phyloP scores from a whole-genome alignment of 2,113 vertebrate genomes.

The Zosterops lateralis region DNA sequence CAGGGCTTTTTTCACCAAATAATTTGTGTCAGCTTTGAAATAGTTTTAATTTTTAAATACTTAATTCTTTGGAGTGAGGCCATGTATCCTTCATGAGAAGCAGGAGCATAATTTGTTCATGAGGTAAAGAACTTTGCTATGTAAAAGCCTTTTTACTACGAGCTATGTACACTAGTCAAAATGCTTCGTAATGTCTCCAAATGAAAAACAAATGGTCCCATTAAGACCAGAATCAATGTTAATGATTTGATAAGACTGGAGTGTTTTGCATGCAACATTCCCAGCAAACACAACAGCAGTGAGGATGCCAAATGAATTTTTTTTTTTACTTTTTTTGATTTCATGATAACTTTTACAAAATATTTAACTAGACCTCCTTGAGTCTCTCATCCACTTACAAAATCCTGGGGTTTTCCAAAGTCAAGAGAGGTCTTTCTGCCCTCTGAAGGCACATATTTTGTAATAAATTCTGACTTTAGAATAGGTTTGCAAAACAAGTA shows the following conservation, averaged over 20 bases:
- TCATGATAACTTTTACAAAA: neutral
- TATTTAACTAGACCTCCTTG: neutral
- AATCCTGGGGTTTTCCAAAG: conserved; percentile 13
- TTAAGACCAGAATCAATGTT: conserved; percentile 11
- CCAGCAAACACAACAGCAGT: neutral
- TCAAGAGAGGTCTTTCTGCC: neutral
- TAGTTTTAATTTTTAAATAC: conserved; percentile 24
- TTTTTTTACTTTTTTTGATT: neutral
- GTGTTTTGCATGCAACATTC: conserved; percentile 34
- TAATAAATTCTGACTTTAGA: neutral
- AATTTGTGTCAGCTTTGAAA: conserved; percentile 41
- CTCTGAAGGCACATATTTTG: neutral
- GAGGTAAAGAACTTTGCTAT: conserved; percentile 4
- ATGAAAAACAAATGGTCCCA: conserved; percentile 29
- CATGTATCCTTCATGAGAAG: conserved; percentile 35
- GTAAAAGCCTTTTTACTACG: conserved; percentile 26
- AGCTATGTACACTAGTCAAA: neutral
- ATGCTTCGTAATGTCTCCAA: neutral
- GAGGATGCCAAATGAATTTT: neutral
- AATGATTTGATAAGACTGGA: conserved; percentile 20
- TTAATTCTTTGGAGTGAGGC: conserved; percentile 48
- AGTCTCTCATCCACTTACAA: neutral
- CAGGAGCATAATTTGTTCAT: conserved; percentile 16
- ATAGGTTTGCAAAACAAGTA: conserved; percentile 2
- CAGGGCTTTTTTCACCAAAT: neutral